Evolutionary conservation across 2,113 vertebrate genomes (phyloP).

Genomic region (Oreochromis spilurus): DNA sequence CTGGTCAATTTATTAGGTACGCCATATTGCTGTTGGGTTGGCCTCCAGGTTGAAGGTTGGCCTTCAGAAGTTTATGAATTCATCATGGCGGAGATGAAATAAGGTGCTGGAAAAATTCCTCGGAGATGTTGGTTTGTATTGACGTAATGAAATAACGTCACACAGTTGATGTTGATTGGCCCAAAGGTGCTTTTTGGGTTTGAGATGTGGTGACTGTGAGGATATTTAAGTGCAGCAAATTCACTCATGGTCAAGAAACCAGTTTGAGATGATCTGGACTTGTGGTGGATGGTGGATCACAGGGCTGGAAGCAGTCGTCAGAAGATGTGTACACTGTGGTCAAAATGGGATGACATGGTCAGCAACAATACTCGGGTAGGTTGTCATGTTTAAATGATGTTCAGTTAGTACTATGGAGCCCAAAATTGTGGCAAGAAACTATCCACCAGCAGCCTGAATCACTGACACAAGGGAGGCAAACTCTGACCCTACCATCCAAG

Average conservation of each 20-base stretch:
- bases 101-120: not conserved
- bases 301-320: not conserved
- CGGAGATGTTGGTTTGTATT: not conserved
- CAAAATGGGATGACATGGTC: not conserved
- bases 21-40: not conserved
- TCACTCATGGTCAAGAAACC: not conserved
- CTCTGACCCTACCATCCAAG: not conserved
- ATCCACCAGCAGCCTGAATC: not conserved
- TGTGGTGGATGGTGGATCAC: not conserved
- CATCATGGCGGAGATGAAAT: not conserved
- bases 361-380: not conserved
- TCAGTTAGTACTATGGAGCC: no score
- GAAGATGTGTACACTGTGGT: not conserved
- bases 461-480: not conserved
- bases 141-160: not conserved
- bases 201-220: not conserved
- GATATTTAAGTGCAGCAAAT: not conserved
- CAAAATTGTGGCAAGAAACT: not conserved
- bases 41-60: not conserved
- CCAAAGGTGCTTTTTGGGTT: not conserved
- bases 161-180: not conserved
- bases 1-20: not conserved
- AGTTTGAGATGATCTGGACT: not conserved
- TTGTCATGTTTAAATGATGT: no score
- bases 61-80: not conserved